Percentiles rank a stretch among this genome's conserved stretches.
Evolutionary conservation across 2,888 invertebrate genomes (phyloP).

Genomic region (Callinectes sapidus): DNA sequence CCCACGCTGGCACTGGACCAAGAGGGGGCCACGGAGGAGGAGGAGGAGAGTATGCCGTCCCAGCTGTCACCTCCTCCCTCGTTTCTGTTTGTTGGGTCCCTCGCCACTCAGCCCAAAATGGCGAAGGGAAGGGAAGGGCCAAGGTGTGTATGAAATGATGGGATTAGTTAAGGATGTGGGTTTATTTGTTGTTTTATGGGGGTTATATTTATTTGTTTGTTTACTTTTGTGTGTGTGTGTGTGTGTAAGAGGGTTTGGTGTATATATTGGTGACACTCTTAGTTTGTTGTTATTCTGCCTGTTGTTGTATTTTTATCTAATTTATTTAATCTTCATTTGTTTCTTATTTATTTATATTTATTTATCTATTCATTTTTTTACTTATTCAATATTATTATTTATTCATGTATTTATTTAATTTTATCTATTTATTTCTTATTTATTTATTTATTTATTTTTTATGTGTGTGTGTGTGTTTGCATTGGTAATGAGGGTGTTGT

Average conservation of each 20-base stretch:
- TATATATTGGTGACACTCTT: background rate
- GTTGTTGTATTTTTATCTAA: background rate
- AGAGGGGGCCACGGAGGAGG: background rate
- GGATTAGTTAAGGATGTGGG: background rate
- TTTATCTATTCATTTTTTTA: no score
- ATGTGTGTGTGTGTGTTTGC: background rate
- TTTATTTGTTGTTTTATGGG: background rate
- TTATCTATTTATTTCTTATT: no score
- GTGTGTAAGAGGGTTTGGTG: background rate
- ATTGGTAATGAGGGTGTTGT: background rate
- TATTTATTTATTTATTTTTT: no score
- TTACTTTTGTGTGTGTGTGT: background rate
- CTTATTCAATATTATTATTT: no score
- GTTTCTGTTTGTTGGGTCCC: conserved; percentile 54
- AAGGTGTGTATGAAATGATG: conserved; percentile 44
- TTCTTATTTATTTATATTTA: no score
- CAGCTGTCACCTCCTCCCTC: conserved; percentile 26
- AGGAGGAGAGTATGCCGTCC: conserved; percentile 6
- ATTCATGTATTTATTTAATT: no score
- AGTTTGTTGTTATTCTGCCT: background rate
- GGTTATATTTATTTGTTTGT: background rate
- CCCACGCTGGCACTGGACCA: background rate
- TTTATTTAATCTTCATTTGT: no score
- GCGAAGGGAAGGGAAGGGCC: conserved; percentile 30
- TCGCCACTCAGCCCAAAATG: conserved; percentile 34